These are phyloP conservation scores for Girardinichthys multiradiatus DNA, from an alignment of 2,113 vertebrate genomes.

Conservation along the genomic window DNA sequence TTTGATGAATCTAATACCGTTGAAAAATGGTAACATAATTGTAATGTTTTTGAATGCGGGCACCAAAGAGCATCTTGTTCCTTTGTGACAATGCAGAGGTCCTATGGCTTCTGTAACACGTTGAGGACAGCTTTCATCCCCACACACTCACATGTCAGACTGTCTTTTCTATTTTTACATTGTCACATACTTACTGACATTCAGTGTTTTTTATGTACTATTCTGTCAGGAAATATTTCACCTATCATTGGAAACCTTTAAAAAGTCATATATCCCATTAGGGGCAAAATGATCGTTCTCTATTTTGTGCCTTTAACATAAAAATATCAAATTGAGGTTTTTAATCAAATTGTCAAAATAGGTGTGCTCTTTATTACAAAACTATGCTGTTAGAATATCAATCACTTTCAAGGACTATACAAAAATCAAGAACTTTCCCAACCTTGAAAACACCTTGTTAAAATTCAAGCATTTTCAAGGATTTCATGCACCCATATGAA, in stretches of 20 bases:
- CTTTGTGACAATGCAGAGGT: slow-evolving; percentile 28
- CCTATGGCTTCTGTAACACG: slow-evolving; percentile 27
- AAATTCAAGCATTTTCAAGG: no score
- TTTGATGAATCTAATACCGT: background rate
- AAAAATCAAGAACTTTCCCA: no score
- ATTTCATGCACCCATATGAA: no score
- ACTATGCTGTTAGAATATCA: no score
- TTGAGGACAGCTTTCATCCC: slow-evolving; percentile 14
- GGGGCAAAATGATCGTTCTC: no score
- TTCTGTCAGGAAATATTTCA: background rate
- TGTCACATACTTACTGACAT: background rate
- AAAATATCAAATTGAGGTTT: no score
- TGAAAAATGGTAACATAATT: background rate
- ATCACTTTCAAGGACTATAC: no score
- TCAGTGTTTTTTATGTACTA: background rate
- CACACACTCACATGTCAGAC: background rate
- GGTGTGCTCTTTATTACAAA: no score
- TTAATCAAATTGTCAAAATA: no score
- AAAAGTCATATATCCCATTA: background rate
- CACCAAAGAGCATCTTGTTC: background rate
- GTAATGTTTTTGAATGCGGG: slow-evolving; percentile 2
- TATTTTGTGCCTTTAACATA: no score
- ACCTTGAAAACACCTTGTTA: no score
- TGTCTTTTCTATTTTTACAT: slow-evolving; percentile 10
- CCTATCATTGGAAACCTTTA: background rate